These are phyloP conservation scores for Leiothrix lutea DNA, from an alignment of 2,113 vertebrate genomes.

Conservation along the genomic window DNA sequence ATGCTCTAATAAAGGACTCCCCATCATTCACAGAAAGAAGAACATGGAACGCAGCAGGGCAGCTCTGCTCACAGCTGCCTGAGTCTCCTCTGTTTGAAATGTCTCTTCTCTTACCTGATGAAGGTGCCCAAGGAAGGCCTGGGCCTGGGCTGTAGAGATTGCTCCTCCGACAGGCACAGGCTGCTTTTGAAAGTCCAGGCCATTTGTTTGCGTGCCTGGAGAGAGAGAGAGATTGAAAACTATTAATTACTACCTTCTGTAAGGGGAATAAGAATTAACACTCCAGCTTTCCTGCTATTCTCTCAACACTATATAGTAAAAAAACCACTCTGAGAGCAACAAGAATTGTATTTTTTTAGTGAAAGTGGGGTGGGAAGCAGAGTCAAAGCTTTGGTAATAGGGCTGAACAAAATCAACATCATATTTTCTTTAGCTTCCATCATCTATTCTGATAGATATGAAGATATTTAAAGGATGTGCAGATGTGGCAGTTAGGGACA, in stretches of 20 bases:
- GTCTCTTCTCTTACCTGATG: conserved; percentile 86
- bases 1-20: not conserved
- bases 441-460: not conserved
- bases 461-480: not conserved
- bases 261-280: not conserved
- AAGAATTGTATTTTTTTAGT: not conserved
- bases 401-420: not conserved
- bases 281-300: not conserved
- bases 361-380: not conserved
- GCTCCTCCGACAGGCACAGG: conserved; percentile 87
- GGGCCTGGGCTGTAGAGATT: conserved; percentile 95
- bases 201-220: conserved; percentile 93
- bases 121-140: conserved; percentile 92
- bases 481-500: not conserved
- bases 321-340: not conserved
- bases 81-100: not conserved
- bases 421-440: not conserved
- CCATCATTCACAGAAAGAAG: not conserved
- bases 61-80: not conserved
- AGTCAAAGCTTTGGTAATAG: fast-evolving
- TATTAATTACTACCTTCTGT: not conserved
- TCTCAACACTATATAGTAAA: not conserved
- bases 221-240: not conserved
- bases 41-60: not conserved
- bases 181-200: conserved; percentile 98